Percentiles rank a stretch among this genome's conserved stretches.
These are phyloP conservation scores for Eudemis profundana DNA, from an alignment of 2,888 invertebrate genomes.

Conservation along the genomic window DNA sequence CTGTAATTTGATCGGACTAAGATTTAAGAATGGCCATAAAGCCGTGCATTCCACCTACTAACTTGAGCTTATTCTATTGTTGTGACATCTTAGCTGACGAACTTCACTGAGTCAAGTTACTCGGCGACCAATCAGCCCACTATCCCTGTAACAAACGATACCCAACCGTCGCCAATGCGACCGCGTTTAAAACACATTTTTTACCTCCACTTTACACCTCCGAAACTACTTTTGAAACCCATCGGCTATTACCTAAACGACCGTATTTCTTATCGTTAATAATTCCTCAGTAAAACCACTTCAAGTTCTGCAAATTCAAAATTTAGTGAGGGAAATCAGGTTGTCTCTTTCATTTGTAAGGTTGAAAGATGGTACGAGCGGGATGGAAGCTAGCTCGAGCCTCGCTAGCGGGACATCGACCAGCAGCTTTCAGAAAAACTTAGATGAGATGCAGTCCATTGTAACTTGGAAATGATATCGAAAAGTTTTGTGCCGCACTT, in stretches of 20 bases:
- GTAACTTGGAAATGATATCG: conserved; percentile 62
- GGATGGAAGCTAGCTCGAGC: conserved; percentile 69
- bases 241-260: conserved; percentile 68
- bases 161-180: conserved; percentile 59
- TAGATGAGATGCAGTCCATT: conserved; percentile 59
- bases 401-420: conserved; percentile 84
- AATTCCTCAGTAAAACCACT: conserved; percentile 75
- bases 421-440: conserved; percentile 84
- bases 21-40: too few relatives aligned
- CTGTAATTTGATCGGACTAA: too few relatives aligned
- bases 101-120: conserved; percentile 63
- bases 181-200: conserved; percentile 53
- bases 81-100: conserved; percentile 46
- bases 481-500: conserved; percentile 1
- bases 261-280: conserved; percentile 72
- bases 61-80: conserved; percentile 16
- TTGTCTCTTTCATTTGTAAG: conserved; percentile 65
- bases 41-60: neutral
- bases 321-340: conserved; percentile 53
- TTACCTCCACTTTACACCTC: conserved; percentile 47
- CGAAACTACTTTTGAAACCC: conserved; percentile 58
- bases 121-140: conserved; percentile 63
- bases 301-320: conserved; percentile 78
- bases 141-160: conserved; percentile 64
- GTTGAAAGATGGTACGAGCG: conserved; percentile 56